Evolutionary conservation across 2,888 invertebrate species (phyloP).

Genomic region (Schizotus pectinicornis): DNA sequence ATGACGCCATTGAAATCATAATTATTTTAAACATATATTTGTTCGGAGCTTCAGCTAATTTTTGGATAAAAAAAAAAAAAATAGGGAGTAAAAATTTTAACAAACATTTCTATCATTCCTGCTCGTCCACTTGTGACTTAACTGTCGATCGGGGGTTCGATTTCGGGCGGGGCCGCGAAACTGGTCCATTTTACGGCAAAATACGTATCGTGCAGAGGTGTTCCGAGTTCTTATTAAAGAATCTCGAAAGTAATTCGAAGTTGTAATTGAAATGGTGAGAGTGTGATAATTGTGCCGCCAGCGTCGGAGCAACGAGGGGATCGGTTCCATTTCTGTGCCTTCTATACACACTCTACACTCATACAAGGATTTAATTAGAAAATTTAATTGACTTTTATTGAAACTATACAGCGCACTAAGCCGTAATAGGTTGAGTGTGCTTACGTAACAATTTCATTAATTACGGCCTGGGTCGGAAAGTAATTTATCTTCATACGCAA

Average conservation of each 20-base stretch:
- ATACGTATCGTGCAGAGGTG: slow-evolving; percentile 43
- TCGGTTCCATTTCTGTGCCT: slow-evolving; percentile 54
- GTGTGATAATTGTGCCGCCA: slow-evolving; percentile 57
- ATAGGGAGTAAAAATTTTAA: too few species aligned
- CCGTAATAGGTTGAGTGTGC: slow-evolving; percentile 53
- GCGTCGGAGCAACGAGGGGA: slow-evolving; percentile 34
- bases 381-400: slow-evolving; percentile 59
- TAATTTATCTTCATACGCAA: slow-evolving; percentile 49
- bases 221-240: slow-evolving; percentile 58
- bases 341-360: slow-evolving; percentile 48
- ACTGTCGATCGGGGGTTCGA: too few species aligned
- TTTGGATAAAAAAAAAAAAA: too few species aligned
- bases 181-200: slow-evolving; percentile 11
- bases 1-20: too few species aligned
- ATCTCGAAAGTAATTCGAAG: slow-evolving; percentile 60
- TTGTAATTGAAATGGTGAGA: slow-evolving; percentile 61
- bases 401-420: slow-evolving; percentile 52
- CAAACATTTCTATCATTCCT: too few species aligned
- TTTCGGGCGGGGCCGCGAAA: slow-evolving; percentile 3
- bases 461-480: slow-evolving; percentile 48
- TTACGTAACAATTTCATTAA: slow-evolving; percentile 54
- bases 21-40: too few species aligned
- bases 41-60: too few species aligned
- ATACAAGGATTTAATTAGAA: slow-evolving; percentile 57
- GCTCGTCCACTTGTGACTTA: too few species aligned